A percentile compares a stretch with the other conserved stretches of the same genome.
These are phyloP conservation scores for Paratrypauchen microcephalus DNA, from an alignment of 2,797 vertebrate genomes.

Conservation along the genomic window DNA sequence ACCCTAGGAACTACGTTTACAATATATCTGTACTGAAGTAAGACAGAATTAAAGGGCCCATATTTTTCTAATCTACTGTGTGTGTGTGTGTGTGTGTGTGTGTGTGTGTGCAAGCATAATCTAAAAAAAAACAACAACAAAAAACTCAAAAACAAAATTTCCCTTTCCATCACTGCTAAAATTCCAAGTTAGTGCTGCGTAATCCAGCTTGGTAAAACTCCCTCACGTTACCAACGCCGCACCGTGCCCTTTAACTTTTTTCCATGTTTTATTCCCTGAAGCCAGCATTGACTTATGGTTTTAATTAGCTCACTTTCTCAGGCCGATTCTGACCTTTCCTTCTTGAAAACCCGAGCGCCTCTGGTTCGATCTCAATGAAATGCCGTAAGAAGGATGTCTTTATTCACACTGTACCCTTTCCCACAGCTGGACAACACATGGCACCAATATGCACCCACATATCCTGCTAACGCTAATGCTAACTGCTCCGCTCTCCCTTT, in stretches of 20 bases:
- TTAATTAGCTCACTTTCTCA: conserved; percentile 22
- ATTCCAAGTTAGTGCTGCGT: too few relatives aligned
- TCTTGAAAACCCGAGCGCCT: conserved; percentile 27
- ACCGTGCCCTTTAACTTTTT: background rate
- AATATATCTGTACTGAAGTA: too few relatives aligned
- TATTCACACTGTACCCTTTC: conserved; percentile 51
- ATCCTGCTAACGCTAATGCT: background rate
- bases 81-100: too few relatives aligned
- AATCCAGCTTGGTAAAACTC: background rate
- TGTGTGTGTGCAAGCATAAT: too few relatives aligned
- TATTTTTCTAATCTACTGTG: too few relatives aligned
- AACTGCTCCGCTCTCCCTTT: conserved; percentile 9
- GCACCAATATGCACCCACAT: conserved; percentile 27
- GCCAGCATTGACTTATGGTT: conserved; percentile 25
- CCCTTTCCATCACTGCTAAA: background rate
- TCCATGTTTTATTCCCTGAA: conserved; percentile 11
- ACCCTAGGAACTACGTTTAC: too few relatives aligned
- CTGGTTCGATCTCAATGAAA: conserved; percentile 39
- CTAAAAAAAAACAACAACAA: too few relatives aligned
- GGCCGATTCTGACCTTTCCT: conserved; percentile 5
- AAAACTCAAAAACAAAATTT: too few relatives aligned
- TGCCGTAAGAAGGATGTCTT: conserved; percentile 36
- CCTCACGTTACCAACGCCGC: background rate
- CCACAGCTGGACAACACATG: conserved; percentile 71
- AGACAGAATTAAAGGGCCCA: too few relatives aligned